These are phyloP conservation scores for Nymphicus hollandicus DNA, from an alignment of 2,113 vertebrate species.

Conservation along the genomic window DNA sequence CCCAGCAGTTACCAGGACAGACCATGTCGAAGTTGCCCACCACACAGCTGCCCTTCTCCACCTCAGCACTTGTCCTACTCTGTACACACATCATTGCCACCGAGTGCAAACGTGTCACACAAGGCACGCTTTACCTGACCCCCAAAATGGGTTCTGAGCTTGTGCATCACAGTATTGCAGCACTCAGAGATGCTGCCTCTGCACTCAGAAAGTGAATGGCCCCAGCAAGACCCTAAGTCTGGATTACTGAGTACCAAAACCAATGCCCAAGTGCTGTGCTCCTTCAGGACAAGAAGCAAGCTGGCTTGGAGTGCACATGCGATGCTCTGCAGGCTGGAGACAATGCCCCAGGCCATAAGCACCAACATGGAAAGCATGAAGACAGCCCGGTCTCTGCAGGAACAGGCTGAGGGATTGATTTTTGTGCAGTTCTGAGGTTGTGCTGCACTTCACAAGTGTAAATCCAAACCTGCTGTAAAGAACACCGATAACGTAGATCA, in stretches of 20 bases:
- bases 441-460: not conserved
- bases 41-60: not conserved
- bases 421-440: not conserved
- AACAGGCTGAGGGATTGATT: not conserved
- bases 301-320: fast-evolving
- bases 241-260: not conserved
- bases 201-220: not conserved
- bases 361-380: not conserved
- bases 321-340: not conserved
- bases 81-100: fast-evolving
- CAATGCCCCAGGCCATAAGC: not conserved
- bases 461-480: not conserved
- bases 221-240: not conserved
- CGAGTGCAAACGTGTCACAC: fast-evolving
- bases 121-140: not conserved
- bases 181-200: not conserved
- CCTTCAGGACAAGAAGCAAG: not conserved
- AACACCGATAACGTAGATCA: fast-evolving
- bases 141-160: not conserved
- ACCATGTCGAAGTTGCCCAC: fast-evolving
- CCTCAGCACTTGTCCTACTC: not conserved
- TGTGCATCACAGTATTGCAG: not conserved
- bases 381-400: not conserved
- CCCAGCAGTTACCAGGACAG: not conserved
- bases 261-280: not conserved